These are phyloP conservation scores for Pelusios castaneus DNA, from an alignment of 2,113 vertebrate species.

Conservation along the genomic window DNA sequence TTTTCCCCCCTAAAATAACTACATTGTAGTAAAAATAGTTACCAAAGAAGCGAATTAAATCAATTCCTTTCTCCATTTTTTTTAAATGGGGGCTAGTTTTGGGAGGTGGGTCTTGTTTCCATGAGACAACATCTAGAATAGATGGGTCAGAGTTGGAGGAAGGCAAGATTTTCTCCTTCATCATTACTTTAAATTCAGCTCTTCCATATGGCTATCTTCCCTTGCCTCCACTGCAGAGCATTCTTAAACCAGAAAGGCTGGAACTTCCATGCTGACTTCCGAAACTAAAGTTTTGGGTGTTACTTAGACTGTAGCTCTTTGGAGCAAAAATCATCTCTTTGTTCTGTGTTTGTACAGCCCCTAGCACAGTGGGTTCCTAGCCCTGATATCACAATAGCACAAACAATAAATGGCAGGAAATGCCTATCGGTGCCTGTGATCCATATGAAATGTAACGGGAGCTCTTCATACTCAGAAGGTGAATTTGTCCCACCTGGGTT, in stretches of 20 bases:
- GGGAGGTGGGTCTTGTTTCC: background rate
- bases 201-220: background rate
- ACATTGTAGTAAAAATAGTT: background rate
- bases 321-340: fast-evolving
- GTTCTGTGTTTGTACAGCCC: background rate
- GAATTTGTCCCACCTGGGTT: background rate
- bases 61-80: background rate
- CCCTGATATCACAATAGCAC: background rate
- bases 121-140: background rate
- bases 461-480: fast-evolving
- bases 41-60: background rate
- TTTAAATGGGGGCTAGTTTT: background rate
- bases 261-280: fast-evolving
- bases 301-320: background rate
- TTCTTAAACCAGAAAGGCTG: background rate
- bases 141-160: background rate
- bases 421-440: background rate
- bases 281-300: background rate
- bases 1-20: too few relatives aligned
- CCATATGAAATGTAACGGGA: background rate
- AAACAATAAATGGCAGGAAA: background rate
- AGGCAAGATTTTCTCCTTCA: background rate
- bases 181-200: background rate
- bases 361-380: background rate
- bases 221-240: background rate